Evolutionary conservation across 1,140 invertebrate species (phyloP), one percentile per base, ranked within the genome.

Genomic region (Xylocopa sonorina): DNA sequence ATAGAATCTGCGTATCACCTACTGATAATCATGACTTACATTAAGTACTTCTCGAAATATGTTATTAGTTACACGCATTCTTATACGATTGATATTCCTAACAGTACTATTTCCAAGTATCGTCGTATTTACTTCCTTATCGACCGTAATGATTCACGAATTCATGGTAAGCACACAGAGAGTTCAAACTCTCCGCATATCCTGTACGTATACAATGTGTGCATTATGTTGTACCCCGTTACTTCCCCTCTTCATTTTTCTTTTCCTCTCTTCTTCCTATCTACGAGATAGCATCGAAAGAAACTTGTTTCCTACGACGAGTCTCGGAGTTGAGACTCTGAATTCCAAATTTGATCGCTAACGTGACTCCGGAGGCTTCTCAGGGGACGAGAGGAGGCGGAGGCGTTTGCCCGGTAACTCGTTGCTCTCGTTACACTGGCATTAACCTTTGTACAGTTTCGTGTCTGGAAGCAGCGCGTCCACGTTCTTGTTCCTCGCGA

Each of bases 371-470:
- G 24, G 1, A 29, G 12, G n/a, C 10, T 38, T 34, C 14, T 29
- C 16, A 29, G 50, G 32, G 53, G 46, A 5, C 0, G 27, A 14
- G 29, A 51, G 2, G n/a, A 24, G 38, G 14, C 53, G 55, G 53
- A 78, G 73, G 55, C 12, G 16, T 71, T 57, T 68, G 66, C 38
- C 29, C 55, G 60, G 67, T 58, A 64, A 81, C 68, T 82, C 74
- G 48, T 83, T 83, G 63, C 55, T 83, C 74, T 83, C 74, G 68
- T 83, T 83, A 72, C 74, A 71, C 74, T 77, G 80, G 43, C 80
- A 83, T 83, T 83, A 83, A 83, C 80, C 80, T 83, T 78, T 83
- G 74, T 78, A 73, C 74, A 38, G 53, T 64, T 78, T 58, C 79
- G 43, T 77, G 62, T 57, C 67, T 64, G 50, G 57, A 71, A 78